phyloP scores from a whole-genome alignment of 2,113 vertebrate species.

The Barbus barbus region DNA sequence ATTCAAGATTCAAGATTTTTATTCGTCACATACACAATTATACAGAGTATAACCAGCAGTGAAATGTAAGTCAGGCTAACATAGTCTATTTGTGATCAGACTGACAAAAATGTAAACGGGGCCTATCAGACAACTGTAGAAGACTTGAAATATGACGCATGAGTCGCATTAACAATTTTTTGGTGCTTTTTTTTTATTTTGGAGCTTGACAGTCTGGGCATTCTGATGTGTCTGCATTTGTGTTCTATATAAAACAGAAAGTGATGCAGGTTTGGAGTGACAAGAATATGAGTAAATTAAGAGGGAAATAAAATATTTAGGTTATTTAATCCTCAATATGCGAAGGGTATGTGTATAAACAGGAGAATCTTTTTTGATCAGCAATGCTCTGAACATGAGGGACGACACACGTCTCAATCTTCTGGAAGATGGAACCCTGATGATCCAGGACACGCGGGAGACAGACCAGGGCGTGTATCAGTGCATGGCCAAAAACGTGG shows the following conservation, averaged over 20 bases:
- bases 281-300: background rate
- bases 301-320: background rate
- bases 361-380: conserved; percentile 55
- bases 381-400: conserved; percentile 92
- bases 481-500: conserved; percentile 97
- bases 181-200: no score
- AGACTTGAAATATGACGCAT: background rate
- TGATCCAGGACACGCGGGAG: conserved; percentile 95
- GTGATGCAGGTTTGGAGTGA: background rate
- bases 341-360: background rate
- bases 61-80: no score
- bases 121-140: background rate
- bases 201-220: background rate
- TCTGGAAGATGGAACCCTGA: conserved; percentile 92
- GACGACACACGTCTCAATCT: conserved; percentile 92
- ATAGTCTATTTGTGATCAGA: no score
- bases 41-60: no score
- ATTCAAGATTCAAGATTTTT: no score
- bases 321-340: background rate
- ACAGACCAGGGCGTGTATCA: conserved; percentile 96
- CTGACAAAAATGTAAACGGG: background rate
- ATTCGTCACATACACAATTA: no score
- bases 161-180: background rate
- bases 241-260: no score
- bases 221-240: background rate